These are phyloP conservation scores for Hemibagrus wyckioides DNA, from an alignment of 2,113 vertebrate genomes.

Conservation along the genomic window DNA sequence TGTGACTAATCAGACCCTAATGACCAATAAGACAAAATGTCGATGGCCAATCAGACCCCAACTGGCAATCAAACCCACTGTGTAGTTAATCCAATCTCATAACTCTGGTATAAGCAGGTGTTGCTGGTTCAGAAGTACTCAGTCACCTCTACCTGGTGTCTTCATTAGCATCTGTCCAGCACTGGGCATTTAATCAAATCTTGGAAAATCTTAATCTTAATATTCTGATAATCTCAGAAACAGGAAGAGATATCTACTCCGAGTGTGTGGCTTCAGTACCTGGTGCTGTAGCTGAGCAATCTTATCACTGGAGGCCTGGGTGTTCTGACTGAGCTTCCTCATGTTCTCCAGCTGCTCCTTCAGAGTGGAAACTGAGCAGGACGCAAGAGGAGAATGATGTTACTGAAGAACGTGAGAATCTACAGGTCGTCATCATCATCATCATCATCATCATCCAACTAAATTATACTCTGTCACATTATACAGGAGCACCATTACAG, in stretches of 20 bases:
- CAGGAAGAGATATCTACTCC: too few relatives aligned
- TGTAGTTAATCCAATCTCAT: too few relatives aligned
- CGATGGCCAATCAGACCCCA: neutral
- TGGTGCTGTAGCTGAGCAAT: constrained; percentile 92
- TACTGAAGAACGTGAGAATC: neutral
- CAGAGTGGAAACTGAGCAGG: constrained; percentile 84
- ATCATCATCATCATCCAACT: neutral
- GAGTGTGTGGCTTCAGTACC: constrained; percentile 64
- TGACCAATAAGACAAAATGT: neutral
- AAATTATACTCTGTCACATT: neutral
- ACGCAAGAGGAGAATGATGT: neutral
- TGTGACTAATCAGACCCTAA: neutral
- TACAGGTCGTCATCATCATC: neutral
- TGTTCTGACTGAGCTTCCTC: constrained; percentile 91
- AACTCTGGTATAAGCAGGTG: too few relatives aligned
- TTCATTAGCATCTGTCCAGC: neutral
- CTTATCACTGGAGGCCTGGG: constrained; percentile 92
- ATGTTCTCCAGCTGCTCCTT: constrained; percentile 97
- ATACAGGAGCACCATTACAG: neutral
- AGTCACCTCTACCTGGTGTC: too few relatives aligned
- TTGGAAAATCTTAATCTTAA: neutral
- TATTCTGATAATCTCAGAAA: neutral
- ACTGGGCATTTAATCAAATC: neutral
- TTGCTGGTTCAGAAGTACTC: too few relatives aligned
- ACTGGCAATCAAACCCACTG: neutral